Evolutionary conservation across 2,113 vertebrate genomes (phyloP).

Genomic region (Shinisaurus crocodilurus): DNA sequence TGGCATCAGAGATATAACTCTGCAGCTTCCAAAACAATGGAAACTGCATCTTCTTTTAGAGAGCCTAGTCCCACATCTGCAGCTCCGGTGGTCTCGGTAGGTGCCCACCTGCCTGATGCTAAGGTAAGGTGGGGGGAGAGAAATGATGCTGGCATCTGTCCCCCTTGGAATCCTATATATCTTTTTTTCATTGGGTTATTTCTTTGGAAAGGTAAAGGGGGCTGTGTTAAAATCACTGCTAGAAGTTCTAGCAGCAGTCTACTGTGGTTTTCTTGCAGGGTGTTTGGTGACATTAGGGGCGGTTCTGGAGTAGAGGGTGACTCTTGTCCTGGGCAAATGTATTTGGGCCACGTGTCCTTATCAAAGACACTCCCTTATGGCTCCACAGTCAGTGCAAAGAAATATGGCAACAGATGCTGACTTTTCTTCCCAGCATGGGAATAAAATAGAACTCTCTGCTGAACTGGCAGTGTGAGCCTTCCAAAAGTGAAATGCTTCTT

Average conservation of each 20-base stretch:
- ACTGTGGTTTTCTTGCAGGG: neutral
- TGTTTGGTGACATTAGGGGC: neutral
- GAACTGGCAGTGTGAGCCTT: neutral
- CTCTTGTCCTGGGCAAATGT: neutral
- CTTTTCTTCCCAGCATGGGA: neutral
- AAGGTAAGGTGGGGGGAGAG: neutral
- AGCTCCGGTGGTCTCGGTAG: too few relatives aligned
- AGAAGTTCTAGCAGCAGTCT: neutral
- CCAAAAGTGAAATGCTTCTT: neutral
- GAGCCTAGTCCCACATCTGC: too few relatives aligned
- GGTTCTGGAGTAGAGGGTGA: neutral
- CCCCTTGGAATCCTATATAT: neutral
- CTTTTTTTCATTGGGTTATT: neutral
- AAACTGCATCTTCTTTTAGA: neutral
- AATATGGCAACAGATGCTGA: neutral
- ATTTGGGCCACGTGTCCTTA: neutral
- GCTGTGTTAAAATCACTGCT: neutral
- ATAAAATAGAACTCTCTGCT: neutral
- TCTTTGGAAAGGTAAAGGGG: neutral
- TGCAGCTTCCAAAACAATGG: neutral
- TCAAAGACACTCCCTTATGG: neutral
- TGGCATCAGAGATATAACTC: neutral
- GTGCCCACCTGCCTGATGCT: neutral
- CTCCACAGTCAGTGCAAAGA: neutral
- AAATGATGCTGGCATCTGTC: neutral